Percentiles rank a stretch among this genome's conserved stretches.
phyloP scores from a whole-genome alignment of 2,888 invertebrate species.

The Drosophila histrio region DNA sequence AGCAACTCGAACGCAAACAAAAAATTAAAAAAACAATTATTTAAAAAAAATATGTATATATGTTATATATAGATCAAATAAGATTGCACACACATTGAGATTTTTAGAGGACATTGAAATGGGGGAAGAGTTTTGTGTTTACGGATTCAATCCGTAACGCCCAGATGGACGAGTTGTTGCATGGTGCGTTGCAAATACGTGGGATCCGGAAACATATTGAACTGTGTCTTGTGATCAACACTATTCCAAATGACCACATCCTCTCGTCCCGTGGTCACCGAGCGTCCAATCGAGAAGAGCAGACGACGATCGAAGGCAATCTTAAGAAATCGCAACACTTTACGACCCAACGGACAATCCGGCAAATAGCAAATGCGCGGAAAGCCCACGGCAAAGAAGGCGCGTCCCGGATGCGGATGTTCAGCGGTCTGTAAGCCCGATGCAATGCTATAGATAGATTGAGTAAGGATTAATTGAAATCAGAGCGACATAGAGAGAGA shows the following conservation, averaged over 20 bases:
- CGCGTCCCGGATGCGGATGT: slow-evolving; percentile 92
- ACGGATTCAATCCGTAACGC: slow-evolving; percentile 83
- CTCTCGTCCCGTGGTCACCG: slow-evolving; percentile 94
- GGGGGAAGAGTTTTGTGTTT: slow-evolving; percentile 11
- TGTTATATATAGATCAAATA: slow-evolving; percentile 44
- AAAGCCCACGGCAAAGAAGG: slow-evolving; percentile 95
- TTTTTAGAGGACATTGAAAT: slow-evolving; percentile 63
- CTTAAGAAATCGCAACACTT: slow-evolving; percentile 90
- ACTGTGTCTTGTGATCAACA: slow-evolving; percentile 93
- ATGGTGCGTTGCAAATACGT: slow-evolving; percentile 88
- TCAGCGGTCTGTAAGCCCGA: slow-evolving; percentile 92
- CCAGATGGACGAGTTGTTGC: slow-evolving; percentile 84
- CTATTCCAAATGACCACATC: slow-evolving; percentile 97
- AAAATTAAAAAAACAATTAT: slow-evolving; percentile 35
- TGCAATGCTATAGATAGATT: slow-evolving; percentile 87
- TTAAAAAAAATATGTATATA: slow-evolving; percentile 48
- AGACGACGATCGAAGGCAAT: slow-evolving; percentile 93
- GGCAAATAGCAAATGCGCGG: slow-evolving; percentile 93
- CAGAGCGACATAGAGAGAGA: background rate
- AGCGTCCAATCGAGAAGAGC: slow-evolving; percentile 94
- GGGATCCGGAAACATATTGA: slow-evolving; percentile 91
- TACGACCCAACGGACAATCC: slow-evolving; percentile 91
- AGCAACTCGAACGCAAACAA: slow-evolving; percentile 66
- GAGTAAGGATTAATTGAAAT: background rate
- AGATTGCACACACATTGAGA: slow-evolving; percentile 81